Evolutionary conservation across 1,140 invertebrate species (phyloP), one percentile per base, ranked within the genome.

Genomic region (Leguminivora glycinivorella): DNA sequence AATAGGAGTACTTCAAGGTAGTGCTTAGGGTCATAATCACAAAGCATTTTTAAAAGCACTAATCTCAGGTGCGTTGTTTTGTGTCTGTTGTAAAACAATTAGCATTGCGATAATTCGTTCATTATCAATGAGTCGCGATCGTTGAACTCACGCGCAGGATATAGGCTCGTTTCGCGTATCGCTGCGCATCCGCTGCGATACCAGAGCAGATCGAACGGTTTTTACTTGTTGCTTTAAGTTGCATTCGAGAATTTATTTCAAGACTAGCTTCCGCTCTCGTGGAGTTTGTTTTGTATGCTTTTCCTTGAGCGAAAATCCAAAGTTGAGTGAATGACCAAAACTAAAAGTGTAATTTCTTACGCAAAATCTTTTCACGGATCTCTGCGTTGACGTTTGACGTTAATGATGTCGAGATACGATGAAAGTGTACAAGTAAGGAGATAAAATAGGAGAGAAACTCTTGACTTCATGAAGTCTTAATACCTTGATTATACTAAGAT

Each of bases 141-240:
- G 69, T 79, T 79, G 56, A 75, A 75, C 77, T 52, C 67, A 24
- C 56, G 17, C 52, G 67, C 77, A 79, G 76, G 76, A 78, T 78
- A 72, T 67, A 74, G 58, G 70, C 77, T 71, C 75, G 74, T 69
- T 68, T 71, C 67, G 71, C 71, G 73, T 79, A 79, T 79, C 77
- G 71, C 38, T 43, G 72, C 73, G 72, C 75, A 73, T 79, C 75
- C 77, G 77, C 71, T 72, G 56, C 58, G 74, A 78, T 75, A 78
- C 43, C 58, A 31, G 58, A 63, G 25, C 58, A 63, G 58, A 63
- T 63, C 25, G 26, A 63, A 63, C 26, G 2, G 25, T 63, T 34
- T 63, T 63, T 63, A 31, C 19, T 52, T 52, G 47, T 52, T 52
- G 47, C 47, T 52, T 52, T 22, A 22, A 52, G 47, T 10, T 52